Evolutionary conservation across 2,797 vertebrate genomes (phyloP), one percentile per base, ranked within the genome.

Genomic region (Cynopterus sphinx): DNA sequence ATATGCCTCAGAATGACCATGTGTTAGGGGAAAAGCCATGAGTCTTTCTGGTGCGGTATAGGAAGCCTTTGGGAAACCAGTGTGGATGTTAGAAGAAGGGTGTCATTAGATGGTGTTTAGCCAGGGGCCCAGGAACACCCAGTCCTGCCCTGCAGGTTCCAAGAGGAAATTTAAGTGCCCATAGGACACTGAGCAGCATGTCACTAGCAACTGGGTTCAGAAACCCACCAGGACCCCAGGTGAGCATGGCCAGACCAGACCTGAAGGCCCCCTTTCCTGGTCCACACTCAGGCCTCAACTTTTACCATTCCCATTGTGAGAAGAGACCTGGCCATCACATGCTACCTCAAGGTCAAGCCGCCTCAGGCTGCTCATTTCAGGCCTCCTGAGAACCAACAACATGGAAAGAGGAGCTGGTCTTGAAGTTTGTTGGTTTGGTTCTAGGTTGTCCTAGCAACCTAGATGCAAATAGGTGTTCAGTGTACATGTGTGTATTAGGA

Each of bases 281-380:
- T 31, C 75, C 24, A 53, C n/a, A 63, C 9, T 17, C 1, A 0
- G 65, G 33, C 57, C 55, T 77, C 46, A 59, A 5, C 3, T 9
- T n/a, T 41, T 24, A 51, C 46, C 33, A 36, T 24, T 17, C 16
- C 39, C 49, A 1, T 12, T 49, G 10, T 39, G 6, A 79, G 65
- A 78, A 39, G 39, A 86, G 55, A 31, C 36, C 46, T 2, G 0
- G 31, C 46, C 0, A 0, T 55, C 57, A 26, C 65, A 46, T 0
- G 0, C 70, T 36, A 24, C 55, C 49, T 70, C 12, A 2, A 68
- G 41, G 57, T 71, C 84, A 24, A 1, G 24, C 36, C 9, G 4
- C 5, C 39, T 59, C 9, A 4, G 28, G 31, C n/a, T 15, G 12
- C 61, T 61, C 28, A 2, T 53, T 24, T 8, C 2, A 6, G 67